phyloP scores from a whole-genome alignment of 2,113 vertebrate species.

The Oncorhynchus mykiss region DNA sequence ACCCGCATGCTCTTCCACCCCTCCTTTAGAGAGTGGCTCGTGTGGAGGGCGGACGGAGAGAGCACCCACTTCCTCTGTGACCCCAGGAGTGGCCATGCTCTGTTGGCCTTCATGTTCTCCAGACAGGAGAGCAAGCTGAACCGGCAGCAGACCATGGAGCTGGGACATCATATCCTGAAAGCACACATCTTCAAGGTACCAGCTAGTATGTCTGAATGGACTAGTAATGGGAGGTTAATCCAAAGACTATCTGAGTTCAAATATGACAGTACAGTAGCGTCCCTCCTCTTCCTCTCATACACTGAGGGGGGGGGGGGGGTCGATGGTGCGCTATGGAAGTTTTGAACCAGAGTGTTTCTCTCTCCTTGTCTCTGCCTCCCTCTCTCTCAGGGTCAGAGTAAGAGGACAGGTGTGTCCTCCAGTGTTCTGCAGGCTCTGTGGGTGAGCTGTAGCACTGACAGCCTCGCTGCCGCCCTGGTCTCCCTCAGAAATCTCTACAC shows the following conservation, averaged over 20 bases:
- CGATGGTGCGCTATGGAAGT: not conserved
- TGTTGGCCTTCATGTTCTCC: slow-evolving; percentile 98
- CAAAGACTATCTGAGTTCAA: too few species aligned
- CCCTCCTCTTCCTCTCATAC: not conserved
- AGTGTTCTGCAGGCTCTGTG: slow-evolving; percentile 95
- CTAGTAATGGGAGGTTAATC: too few species aligned
- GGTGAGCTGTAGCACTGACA: slow-evolving; percentile 93
- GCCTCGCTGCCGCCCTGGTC: slow-evolving; percentile 90
- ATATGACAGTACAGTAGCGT: not conserved
- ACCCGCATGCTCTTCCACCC: slow-evolving; percentile 98
- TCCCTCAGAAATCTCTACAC: slow-evolving; percentile 97
- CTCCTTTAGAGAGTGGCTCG: slow-evolving; percentile 96
- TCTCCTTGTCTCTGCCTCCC: slow-evolving; percentile 1
- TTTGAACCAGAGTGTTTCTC: not conserved
- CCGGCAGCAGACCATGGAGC: slow-evolving; percentile 97
- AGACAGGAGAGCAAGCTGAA: slow-evolving; percentile 95
- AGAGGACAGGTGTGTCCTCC: slow-evolving; percentile 92
- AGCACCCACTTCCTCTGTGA: slow-evolving; percentile 94
- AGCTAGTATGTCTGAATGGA: not conserved
- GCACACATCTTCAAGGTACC: slow-evolving; percentile 98
- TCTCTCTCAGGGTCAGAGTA: slow-evolving; percentile 86
- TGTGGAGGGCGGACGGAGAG: slow-evolving; percentile 95
- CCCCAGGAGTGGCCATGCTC: slow-evolving; percentile 92
- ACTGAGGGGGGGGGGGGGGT: not conserved
- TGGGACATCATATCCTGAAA: slow-evolving; percentile 97